Evolutionary conservation across 2,113 vertebrate genomes (phyloP).

Genomic region (Lepus europaeus): DNA sequence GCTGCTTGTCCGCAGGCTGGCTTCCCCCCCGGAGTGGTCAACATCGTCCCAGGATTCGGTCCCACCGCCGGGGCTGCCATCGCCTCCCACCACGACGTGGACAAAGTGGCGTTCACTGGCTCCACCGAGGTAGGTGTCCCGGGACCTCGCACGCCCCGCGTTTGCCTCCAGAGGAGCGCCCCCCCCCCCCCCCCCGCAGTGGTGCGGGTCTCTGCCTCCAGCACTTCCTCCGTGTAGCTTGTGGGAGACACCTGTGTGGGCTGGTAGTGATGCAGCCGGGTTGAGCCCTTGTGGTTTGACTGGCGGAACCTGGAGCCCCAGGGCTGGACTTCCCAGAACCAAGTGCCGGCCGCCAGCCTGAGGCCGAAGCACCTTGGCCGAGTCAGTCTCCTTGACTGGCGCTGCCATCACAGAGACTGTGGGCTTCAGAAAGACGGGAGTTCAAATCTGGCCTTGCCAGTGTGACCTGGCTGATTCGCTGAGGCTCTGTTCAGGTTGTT

Average conservation of each 20-base stretch:
- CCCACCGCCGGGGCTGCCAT: constrained; percentile 96
- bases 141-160: not conserved
- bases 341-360: not conserved
- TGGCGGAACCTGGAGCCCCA: not conserved
- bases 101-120: constrained; percentile 98
- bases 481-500: not conserved
- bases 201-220: not conserved
- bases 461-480: not conserved
- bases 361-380: not conserved
- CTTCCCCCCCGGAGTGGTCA: constrained; percentile 97
- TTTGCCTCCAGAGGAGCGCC: not conserved
- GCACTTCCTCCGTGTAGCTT: not conserved
- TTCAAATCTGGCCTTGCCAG: not conserved
- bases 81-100: constrained; percentile 93
- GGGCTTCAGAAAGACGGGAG: not conserved
- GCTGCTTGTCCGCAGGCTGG: constrained; percentile 90
- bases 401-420: not conserved
- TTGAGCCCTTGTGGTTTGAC: not conserved
- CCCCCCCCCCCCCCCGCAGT: not conserved
- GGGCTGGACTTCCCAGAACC: not conserved
- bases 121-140: constrained; percentile 93
- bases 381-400: not conserved
- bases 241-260: fast-evolving
- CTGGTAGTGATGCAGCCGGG: not conserved
- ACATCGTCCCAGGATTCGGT: constrained; percentile 95